Evolutionary conservation across 2,797 vertebrate genomes (phyloP).

Genomic region (Alca torda): DNA sequence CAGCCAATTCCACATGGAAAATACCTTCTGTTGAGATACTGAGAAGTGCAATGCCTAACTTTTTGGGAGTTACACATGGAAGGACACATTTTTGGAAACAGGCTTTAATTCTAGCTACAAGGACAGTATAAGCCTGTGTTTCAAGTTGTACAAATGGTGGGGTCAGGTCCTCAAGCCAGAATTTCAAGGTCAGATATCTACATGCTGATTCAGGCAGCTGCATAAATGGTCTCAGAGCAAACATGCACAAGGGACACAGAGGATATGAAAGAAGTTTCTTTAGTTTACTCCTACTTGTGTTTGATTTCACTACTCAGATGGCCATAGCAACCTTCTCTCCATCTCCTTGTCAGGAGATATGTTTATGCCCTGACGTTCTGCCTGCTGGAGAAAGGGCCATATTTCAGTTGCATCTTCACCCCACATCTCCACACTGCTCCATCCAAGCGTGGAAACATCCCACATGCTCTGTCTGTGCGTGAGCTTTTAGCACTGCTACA

Average conservation of each 20-base stretch:
- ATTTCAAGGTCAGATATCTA: not conserved
- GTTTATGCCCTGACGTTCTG: not conserved
- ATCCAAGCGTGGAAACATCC: not conserved
- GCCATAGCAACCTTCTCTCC: not conserved
- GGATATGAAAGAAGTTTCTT: not conserved
- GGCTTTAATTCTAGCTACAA: not conserved
- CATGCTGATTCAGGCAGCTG: not conserved
- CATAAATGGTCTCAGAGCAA: not conserved
- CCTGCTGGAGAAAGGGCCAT: not conserved
- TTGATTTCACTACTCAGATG: not conserved
- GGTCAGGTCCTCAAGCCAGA: not conserved
- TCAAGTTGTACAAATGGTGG: not conserved
- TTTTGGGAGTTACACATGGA: not conserved
- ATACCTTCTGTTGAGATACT: not conserved
- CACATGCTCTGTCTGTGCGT: not conserved
- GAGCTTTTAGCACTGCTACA: not conserved
- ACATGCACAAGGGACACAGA: not conserved
- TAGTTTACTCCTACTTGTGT: not conserved
- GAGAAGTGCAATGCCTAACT: not conserved
- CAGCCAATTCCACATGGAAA: conserved; percentile 15
- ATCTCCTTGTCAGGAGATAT: not conserved
- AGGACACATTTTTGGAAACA: not conserved
- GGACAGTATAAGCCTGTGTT: not conserved
- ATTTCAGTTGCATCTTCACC: not conserved
- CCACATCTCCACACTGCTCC: not conserved